Conservation (phyloP, 2,888 invertebrate genomes). For the Nephrotoma flavescens region DNA sequence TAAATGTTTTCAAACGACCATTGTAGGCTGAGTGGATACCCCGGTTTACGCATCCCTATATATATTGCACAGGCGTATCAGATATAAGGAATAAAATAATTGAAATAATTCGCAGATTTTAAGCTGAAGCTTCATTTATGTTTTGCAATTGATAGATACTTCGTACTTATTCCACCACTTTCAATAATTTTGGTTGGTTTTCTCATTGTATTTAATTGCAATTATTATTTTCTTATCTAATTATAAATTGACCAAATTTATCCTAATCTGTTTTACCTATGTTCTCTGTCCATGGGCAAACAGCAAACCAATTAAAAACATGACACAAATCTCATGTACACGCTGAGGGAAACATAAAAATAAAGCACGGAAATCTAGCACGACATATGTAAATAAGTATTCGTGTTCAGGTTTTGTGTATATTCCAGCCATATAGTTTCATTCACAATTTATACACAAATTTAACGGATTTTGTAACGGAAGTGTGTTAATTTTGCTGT, state of each 20-base stretch:
- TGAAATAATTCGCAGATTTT: no score
- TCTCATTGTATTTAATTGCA: neutral
- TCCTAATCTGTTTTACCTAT: neutral
- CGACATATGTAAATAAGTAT: neutral
- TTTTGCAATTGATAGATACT: no score
- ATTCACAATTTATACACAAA: neutral
- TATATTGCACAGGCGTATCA: no score
- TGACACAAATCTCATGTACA: neutral
- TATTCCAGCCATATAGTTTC: neutral
- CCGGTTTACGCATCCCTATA: no score
- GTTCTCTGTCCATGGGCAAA: neutral
- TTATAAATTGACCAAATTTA: neutral
- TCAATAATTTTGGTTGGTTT: no score
- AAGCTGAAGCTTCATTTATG: no score
- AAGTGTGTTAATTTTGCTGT: neutral
- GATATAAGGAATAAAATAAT: no score
- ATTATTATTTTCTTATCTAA: neutral
- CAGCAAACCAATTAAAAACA: neutral
- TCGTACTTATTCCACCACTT: no score
- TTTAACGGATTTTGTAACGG: neutral
- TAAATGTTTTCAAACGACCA: no score
- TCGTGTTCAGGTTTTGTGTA: neutral
- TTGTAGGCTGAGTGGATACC: no score
- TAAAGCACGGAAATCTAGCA: neutral
- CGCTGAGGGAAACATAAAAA: neutral